Evolutionary conservation across 2,888 invertebrate genomes (phyloP), one percentile per base, ranked within the genome.

Genomic region (Pseudococcus jackbeardsleyi): DNA sequence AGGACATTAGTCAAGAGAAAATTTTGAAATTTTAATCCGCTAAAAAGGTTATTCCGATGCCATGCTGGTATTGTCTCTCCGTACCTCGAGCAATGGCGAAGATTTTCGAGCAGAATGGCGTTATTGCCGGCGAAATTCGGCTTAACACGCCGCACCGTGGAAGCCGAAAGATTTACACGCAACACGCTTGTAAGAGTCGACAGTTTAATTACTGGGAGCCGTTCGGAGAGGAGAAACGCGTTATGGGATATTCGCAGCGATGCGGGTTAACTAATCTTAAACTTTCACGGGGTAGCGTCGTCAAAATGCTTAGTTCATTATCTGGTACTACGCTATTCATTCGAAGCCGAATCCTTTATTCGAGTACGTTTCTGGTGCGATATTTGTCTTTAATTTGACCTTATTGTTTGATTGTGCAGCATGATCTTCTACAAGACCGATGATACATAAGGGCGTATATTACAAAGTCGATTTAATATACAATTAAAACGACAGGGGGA

Each of bases 211-310:
- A 82, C 42, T 46, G 22, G 12, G 12, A 22, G 64, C n/a, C n/a
- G n/a, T n/a, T n/a, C n/a, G 64, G 11, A 9, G 22, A 4, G 46
- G 1, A 46, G 1, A 46, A 42, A 82, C 6, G 79, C 79, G 46
- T 46, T 46, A 46, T 82, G 79, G 46, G 46, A 82, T 46, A 82
- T 6, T 82, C 42, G 5, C 22, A 1, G 79, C 46, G 19, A 82
- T 82, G 79, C 79, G 79, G 79, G 79, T 82, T 82, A 82, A 82
- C 79, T 82, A 82, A 82, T 82, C 79, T 82, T 82, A n/a, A 82
- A 82, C 79, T 82, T 82, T 46, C 46, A 46, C 33, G 79, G 79
- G 79, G 46, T 46, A 22, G 17, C 42, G 4, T 39, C 33, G 22
- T 42, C 42, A 42, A 42, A 82, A 82, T 22, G 79, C 79, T 72